These are phyloP conservation scores for Melopsittacus undulatus DNA, from an alignment of 2,797 vertebrate genomes.

Conservation along the genomic window DNA sequence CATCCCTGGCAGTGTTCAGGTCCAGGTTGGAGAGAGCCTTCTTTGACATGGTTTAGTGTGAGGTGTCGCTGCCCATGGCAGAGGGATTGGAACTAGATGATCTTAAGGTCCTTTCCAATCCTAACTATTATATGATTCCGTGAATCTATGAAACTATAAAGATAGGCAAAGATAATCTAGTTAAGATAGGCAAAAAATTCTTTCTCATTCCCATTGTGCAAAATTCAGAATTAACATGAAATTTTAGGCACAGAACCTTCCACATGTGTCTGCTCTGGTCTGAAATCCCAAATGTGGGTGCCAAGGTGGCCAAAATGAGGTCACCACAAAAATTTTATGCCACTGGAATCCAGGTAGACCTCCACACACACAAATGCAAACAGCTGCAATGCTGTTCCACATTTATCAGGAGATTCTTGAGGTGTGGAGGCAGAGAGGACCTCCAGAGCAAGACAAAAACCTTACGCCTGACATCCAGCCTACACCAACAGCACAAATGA, in stretches of 20 bases:
- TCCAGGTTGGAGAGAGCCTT: too few species aligned
- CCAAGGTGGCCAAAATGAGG: neutral
- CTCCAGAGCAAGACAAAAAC: neutral
- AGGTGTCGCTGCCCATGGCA: too few species aligned
- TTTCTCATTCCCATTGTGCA: accelerated
- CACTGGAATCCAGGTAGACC: accelerated
- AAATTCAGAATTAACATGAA: neutral
- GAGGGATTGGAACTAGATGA: too few species aligned
- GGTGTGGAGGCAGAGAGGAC: neutral
- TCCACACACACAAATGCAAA: neutral
- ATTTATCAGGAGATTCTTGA: neutral
- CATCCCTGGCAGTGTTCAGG: too few species aligned
- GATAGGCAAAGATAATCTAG: neutral
- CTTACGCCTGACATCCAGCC: neutral
- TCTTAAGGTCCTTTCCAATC: too few species aligned
- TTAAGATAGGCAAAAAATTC: neutral
- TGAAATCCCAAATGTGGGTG: neutral
- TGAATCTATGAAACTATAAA: neutral
- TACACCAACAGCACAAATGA: accelerated
- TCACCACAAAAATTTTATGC: neutral
- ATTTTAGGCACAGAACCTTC: neutral
- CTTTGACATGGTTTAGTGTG: too few species aligned
- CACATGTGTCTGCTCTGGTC: neutral
- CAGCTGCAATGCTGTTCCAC: accelerated
- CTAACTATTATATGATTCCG: too few species aligned